Evolutionary conservation across 2,113 vertebrate genomes (phyloP).

Genomic region (Myiopsitta monachus): DNA sequence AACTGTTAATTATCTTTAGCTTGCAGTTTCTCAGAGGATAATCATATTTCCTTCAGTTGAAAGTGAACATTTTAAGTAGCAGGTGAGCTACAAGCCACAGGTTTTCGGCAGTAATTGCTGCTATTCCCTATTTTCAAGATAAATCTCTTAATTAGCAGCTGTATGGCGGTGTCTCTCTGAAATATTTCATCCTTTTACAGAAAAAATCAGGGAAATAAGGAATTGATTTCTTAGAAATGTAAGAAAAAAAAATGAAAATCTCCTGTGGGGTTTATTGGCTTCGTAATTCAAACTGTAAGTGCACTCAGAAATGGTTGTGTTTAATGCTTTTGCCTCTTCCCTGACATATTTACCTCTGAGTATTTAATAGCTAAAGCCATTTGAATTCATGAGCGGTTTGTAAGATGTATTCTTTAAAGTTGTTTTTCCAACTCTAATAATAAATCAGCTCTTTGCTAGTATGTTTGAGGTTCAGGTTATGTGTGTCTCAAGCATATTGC

Average conservation of each 20-base stretch:
- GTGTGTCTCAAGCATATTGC: background rate
- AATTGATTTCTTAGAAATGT: background rate
- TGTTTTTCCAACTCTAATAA: background rate
- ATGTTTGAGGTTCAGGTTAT: background rate
- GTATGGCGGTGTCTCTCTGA: background rate
- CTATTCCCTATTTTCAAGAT: slow-evolving; percentile 38
- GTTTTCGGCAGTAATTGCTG: slow-evolving; percentile 50
- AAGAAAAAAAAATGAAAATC: background rate
- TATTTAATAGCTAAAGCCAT: background rate
- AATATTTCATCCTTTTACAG: slow-evolving; percentile 27
- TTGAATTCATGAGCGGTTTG: background rate
- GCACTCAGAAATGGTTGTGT: background rate
- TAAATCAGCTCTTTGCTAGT: background rate
- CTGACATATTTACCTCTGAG: background rate
- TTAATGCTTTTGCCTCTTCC: background rate
- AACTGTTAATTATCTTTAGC: slow-evolving; percentile 63
- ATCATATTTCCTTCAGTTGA: slow-evolving; percentile 53
- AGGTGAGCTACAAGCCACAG: slow-evolving; percentile 29
- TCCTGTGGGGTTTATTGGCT: background rate
- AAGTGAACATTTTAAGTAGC: slow-evolving; percentile 56
- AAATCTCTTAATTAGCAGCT: slow-evolving; percentile 65
- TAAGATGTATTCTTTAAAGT: background rate
- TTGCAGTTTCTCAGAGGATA: slow-evolving; percentile 54
- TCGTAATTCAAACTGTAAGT: background rate
- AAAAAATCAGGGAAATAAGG: slow-evolving; percentile 19